Conservation (phyloP, 2,888 invertebrate genomes). For the Platycheirus albimanus region DNA sequence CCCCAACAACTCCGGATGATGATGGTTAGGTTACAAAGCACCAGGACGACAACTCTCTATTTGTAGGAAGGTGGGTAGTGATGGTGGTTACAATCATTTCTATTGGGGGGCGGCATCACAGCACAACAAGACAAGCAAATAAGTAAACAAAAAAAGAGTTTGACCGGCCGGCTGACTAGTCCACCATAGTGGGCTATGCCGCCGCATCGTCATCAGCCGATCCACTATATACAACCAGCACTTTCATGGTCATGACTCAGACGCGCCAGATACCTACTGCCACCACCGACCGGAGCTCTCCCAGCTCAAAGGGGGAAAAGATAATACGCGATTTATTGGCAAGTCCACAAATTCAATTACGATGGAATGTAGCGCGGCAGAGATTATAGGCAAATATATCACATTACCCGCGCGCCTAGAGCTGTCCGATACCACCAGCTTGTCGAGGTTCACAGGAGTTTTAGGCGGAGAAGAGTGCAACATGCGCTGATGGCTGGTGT, state of each 20-base stretch:
- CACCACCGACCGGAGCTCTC: conserved; percentile 8
- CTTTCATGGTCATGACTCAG: conserved; percentile 74
- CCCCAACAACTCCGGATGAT: conserved; percentile 4
- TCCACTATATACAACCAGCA: conserved; percentile 34
- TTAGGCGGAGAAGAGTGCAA: background rate
- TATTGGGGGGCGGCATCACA: conserved; percentile 53
- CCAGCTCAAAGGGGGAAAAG: conserved; percentile 50
- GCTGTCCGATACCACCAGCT: conserved; percentile 37
- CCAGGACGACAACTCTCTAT: conserved; percentile 33
- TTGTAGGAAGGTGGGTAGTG: background rate
- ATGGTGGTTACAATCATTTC: conserved; percentile 50
- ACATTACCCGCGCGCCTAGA: conserved; percentile 70
- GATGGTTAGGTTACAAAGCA: too few relatives aligned
- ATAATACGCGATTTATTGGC: conserved; percentile 75
- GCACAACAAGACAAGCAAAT: conserved; percentile 45
- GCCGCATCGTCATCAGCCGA: background rate
- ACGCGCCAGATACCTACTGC: conserved; percentile 42
- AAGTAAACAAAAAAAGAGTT: conserved; percentile 55
- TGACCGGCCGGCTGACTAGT: conserved; percentile 13
- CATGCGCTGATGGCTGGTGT: conserved; percentile 58
- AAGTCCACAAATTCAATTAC: conserved; percentile 75
- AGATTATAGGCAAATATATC: conserved; percentile 73
- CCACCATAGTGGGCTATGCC: background rate
- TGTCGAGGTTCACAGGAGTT: conserved; percentile 21
- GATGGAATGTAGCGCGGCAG: conserved; percentile 73